A percentile compares a stretch with the other conserved stretches of the same genome.
Conservation (phyloP, 1,140 invertebrate genomes). For the Brachionus plicatilis region DNA sequence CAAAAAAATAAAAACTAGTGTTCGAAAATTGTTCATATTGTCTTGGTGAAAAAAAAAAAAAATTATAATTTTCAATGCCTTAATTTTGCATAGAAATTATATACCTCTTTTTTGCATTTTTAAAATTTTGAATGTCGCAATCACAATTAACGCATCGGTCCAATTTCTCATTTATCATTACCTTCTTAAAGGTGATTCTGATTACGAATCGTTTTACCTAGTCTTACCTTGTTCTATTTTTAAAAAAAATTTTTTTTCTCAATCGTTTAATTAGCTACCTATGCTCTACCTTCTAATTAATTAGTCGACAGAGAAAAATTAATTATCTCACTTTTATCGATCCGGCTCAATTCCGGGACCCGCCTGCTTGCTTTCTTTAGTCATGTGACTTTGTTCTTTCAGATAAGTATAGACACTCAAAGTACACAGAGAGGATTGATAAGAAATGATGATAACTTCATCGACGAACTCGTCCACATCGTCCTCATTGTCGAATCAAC, state of each 20-base stretch:
- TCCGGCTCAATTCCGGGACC: background rate
- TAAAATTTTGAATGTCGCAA: background rate
- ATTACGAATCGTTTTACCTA: background rate
- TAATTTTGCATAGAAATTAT: background rate
- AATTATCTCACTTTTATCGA: background rate
- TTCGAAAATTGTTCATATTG: background rate
- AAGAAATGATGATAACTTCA: conserved; percentile 21
- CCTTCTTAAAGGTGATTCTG: background rate
- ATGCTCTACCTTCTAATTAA: background rate
- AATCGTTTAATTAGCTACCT: conserved; percentile 16
- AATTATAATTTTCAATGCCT: background rate
- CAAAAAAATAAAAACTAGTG: background rate
- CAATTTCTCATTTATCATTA: conserved; percentile 1
- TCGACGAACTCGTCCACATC: background rate
- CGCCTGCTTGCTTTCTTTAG: background rate
- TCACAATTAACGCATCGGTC: background rate
- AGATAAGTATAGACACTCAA: background rate
- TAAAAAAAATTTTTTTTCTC: background rate
- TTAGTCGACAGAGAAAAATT: background rate
- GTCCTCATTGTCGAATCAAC: background rate
- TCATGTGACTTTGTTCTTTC: background rate
- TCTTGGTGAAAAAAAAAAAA: background rate
- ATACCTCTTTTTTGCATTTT: background rate
- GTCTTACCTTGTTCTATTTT: background rate
- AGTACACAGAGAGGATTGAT: background rate